Evolutionary conservation across 2,113 vertebrate genomes (phyloP).

Genomic region (Micromys minutus): DNA sequence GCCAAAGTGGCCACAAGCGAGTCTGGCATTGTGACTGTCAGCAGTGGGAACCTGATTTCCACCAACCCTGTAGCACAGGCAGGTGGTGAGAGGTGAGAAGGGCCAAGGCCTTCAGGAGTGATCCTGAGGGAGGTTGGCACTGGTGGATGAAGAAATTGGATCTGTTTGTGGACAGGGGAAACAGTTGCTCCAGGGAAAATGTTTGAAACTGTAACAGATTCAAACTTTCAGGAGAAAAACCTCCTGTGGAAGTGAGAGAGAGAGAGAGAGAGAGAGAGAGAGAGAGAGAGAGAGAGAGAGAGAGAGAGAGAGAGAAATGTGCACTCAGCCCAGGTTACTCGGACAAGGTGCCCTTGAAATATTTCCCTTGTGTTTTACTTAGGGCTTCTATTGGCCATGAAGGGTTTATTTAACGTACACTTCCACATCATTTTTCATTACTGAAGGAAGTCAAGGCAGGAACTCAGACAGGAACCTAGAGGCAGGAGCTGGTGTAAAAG

Average conservation of each 20-base stretch:
- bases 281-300: not conserved
- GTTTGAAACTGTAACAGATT: not conserved
- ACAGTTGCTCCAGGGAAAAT: not conserved
- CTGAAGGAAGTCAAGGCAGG: not conserved
- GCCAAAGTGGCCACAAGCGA: rapidly evolving
- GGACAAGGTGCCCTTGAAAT: not conserved
- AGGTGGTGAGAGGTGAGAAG: rapidly evolving
- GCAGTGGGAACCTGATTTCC: not conserved
- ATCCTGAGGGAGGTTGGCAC: not conserved
- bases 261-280: not conserved
- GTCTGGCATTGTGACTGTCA: rapidly evolving
- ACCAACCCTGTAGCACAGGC: not conserved
- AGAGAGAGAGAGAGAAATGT: not conserved
- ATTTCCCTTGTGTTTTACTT: not conserved
- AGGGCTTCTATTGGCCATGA: not conserved
- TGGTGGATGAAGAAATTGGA: not conserved
- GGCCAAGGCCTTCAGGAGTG: not conserved
- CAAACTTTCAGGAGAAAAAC: not conserved
- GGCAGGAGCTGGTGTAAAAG: not conserved
- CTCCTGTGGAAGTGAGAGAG: not conserved
- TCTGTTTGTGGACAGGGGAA: not conserved
- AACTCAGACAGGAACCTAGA: not conserved
- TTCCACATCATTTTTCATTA: not conserved
- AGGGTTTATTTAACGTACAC: not conserved
- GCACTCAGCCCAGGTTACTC: not conserved